A percentile compares a stretch with the other conserved stretches of the same genome.
These are phyloP conservation scores for Naja naja DNA, from an alignment of 2,113 vertebrate species.

Conservation along the genomic window DNA sequence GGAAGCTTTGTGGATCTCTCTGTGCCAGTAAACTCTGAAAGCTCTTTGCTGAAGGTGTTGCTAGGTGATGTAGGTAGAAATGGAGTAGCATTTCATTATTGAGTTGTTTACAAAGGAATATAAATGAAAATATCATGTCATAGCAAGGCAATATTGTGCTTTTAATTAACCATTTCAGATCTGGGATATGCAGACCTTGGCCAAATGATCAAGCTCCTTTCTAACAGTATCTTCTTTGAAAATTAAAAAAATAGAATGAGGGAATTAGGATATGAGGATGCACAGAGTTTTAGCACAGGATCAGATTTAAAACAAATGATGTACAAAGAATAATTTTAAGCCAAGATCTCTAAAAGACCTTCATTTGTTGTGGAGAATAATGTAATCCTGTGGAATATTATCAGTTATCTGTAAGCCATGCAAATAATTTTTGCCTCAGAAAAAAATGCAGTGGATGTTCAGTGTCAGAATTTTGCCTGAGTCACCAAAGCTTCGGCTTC, in stretches of 20 bases:
- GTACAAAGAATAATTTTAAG: not conserved
- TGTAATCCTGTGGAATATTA: not conserved
- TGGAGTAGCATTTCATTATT: conserved; percentile 50
- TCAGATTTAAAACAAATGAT: not conserved
- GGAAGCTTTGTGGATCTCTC: not conserved
- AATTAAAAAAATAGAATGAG: not conserved
- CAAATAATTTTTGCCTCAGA: not conserved
- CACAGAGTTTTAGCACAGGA: not conserved
- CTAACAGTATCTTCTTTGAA: not conserved
- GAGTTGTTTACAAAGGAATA: conserved; percentile 64
- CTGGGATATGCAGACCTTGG: not conserved
- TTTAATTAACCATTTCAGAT: conserved; percentile 42
- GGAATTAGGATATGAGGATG: not conserved
- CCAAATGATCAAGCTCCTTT: not conserved
- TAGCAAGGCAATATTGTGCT: not conserved
- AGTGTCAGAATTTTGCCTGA: not conserved
- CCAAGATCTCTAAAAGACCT: not conserved
- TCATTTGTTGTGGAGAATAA: not conserved
- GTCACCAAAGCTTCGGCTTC: not conserved
- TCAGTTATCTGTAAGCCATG: not conserved
- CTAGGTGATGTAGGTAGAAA: conserved; percentile 68
- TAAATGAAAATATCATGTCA: conserved; percentile 53
- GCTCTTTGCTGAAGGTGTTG: conserved; percentile 56
- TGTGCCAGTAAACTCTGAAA: conserved; percentile 21
- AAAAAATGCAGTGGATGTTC: not conserved